These are phyloP conservation scores for Parnassius mnemosyne DNA, from an alignment of 2,888 invertebrate species.

Conservation along the genomic window DNA sequence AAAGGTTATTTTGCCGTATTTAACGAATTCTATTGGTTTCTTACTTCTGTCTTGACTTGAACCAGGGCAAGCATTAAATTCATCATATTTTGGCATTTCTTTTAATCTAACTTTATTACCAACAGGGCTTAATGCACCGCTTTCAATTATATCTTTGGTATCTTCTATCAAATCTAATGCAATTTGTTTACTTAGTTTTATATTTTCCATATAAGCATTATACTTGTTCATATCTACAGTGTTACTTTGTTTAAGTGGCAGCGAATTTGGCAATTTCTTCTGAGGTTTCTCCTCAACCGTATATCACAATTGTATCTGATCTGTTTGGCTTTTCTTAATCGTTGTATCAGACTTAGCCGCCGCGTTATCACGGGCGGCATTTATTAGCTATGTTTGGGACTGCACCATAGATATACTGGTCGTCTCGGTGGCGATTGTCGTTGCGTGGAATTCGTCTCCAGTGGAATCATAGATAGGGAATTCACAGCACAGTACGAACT, in stretches of 20 bases:
- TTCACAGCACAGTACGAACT: conserved; percentile 92
- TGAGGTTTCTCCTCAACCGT: conserved; percentile 63
- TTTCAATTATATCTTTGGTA: conserved; percentile 60
- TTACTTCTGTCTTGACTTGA: conserved; percentile 54
- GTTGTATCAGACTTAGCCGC: conserved; percentile 59
- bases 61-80: conserved; percentile 53
- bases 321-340: conserved; percentile 46
- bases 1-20: conserved; percentile 72
- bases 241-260: conserved; percentile 71
- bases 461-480: conserved; percentile 92
- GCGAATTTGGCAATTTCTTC: conserved; percentile 68
- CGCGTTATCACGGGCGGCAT: conserved; percentile 68
- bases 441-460: conserved; percentile 82
- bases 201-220: conserved; percentile 69
- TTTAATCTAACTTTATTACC: conserved; percentile 42
- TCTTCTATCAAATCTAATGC: conserved; percentile 68
- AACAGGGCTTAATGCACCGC: conserved; percentile 41
- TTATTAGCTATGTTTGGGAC: conserved; percentile 85
- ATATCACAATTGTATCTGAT: conserved; percentile 76
- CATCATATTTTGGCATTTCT: conserved; percentile 45
- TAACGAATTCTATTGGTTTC: conserved; percentile 61
- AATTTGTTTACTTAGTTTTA: conserved; percentile 62
- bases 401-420: conserved; percentile 86
- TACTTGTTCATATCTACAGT: conserved; percentile 71
- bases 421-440: conserved; percentile 84